Evolutionary conservation across 1,140 invertebrate genomes (phyloP).

Genomic region (Philotrypesis tridentata): DNA sequence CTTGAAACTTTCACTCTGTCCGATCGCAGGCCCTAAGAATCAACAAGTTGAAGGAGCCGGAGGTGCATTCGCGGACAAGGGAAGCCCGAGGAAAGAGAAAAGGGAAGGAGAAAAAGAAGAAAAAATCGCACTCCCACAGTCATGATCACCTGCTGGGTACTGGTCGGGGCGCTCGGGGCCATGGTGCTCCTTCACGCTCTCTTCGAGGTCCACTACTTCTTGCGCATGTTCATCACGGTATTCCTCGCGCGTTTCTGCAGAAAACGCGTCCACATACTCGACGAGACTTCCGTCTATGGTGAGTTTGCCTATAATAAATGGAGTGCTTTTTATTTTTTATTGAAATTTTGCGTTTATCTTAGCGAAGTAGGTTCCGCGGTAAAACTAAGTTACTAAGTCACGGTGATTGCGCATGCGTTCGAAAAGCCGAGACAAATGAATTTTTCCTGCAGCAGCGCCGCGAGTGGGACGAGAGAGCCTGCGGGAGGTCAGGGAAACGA

Average conservation of each 20-base stretch:
- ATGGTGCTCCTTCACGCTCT: slow-evolving; percentile 76
- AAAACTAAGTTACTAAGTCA: too few species aligned
- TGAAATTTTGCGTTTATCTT: too few species aligned
- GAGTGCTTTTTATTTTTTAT: too few species aligned
- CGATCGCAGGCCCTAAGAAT: background rate
- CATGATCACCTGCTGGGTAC: slow-evolving; percentile 67
- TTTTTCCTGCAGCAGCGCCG: background rate
- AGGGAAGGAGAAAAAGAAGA: background rate
- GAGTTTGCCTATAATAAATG: slow-evolving; percentile 53
- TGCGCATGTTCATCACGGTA: slow-evolving; percentile 78
- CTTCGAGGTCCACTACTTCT: slow-evolving; percentile 81
- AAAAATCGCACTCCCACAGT: background rate
- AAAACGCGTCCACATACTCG: slow-evolving; percentile 78
- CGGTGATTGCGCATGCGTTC: too few species aligned
- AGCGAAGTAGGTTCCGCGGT: too few species aligned
- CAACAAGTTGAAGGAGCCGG: background rate
- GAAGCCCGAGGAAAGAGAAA: background rate
- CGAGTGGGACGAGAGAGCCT: background rate
- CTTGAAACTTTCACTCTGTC: background rate
- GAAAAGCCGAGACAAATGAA: background rate
- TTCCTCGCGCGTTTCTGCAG: slow-evolving; percentile 78
- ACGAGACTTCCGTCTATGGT: slow-evolving; percentile 80
- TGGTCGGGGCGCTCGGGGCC: slow-evolving; percentile 69
- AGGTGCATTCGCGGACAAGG: background rate
- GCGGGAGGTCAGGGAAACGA: slow-evolving; percentile 32